Base-by-base conservation (phyloP, 2,888 invertebrate genomes). In the Osedax fenrisi region DNA sequence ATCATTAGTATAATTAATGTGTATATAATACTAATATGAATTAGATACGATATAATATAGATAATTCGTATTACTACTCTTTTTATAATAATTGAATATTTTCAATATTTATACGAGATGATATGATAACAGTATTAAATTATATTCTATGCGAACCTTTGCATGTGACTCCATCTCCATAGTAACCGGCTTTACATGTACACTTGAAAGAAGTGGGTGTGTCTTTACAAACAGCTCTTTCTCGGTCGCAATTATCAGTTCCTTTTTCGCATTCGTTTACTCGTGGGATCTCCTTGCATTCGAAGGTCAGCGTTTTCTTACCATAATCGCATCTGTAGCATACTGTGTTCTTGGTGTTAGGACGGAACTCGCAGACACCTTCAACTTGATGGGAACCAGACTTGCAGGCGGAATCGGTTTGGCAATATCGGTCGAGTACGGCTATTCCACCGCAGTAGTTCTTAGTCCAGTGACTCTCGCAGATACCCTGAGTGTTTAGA, bases 231-330 rank as follows among this genome's bases (percentile, higher is more conserved):
- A 17, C 22, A n/a, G 74, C n/a, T n/a, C n/a, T n/a, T n/a, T n/a
- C n/a, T n/a, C n/a, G n/a, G n/a, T n/a, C n/a, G n/a, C n/a, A n/a
- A n/a, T n/a, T 24, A 24, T 72, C 23, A 24, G n/a, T 76, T 76
- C 25, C 59, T 10, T 23, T 2, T 2, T 21, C 25, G 27, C 76
- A 76, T 22, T 76, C 76, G 56, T 72, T 62, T 26, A 76, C 76
- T 5, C 62, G 62, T 72, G 62, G 23, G 56, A 24, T 10, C n/a
- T 13, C 22, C 13, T 64, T 17, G 64, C 64, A 64, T 25, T 64
- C 17, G 21, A 24, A 64, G 13, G 22, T 24, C 22, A 64, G 24
- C 23, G 1, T 17, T 1, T 22, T 17, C 24, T 10, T 17, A 13
- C 64, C 64, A 1, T 64, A 64, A 25, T 22, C 25, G 64, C 64